phyloP scores from a whole-genome alignment of 2,797 vertebrate species.

The Micropoecilia bifurca region DNA sequence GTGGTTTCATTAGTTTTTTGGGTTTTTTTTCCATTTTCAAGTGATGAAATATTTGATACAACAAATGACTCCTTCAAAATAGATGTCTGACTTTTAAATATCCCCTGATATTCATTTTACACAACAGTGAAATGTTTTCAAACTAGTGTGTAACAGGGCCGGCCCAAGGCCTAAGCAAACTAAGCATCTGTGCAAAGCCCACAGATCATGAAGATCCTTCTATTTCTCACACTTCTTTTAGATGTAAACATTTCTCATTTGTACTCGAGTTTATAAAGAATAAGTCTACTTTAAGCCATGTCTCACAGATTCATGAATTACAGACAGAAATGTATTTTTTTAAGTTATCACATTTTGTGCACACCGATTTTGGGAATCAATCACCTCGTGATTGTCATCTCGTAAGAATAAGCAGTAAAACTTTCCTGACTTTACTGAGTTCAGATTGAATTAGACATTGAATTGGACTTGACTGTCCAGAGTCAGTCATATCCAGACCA shows the following conservation, averaged over 20 bases:
- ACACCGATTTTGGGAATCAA: neutral
- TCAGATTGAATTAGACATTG: neutral
- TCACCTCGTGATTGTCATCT: neutral
- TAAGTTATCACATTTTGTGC: neutral
- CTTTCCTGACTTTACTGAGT: neutral
- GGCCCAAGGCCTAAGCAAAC: neutral
- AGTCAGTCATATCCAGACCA: neutral
- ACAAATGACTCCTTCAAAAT: neutral
- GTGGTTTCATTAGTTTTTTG: neutral
- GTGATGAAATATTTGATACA: neutral
- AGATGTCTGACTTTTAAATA: neutral
- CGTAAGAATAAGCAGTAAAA: neutral
- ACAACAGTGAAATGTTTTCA: neutral
- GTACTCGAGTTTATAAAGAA: neutral
- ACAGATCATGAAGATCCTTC: neutral
- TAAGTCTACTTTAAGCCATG: neutral
- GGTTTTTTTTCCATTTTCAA: neutral
- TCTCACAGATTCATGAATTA: neutral
- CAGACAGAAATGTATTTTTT: neutral
- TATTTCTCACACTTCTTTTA: neutral
- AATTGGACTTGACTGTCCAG: neutral
- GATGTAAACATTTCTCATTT: neutral
- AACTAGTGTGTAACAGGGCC: neutral
- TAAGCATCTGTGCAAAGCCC: neutral
- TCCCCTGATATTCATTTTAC: neutral